These are phyloP conservation scores for Channa maculata DNA, from an alignment of 2,113 vertebrate species.

Conservation along the genomic window DNA sequence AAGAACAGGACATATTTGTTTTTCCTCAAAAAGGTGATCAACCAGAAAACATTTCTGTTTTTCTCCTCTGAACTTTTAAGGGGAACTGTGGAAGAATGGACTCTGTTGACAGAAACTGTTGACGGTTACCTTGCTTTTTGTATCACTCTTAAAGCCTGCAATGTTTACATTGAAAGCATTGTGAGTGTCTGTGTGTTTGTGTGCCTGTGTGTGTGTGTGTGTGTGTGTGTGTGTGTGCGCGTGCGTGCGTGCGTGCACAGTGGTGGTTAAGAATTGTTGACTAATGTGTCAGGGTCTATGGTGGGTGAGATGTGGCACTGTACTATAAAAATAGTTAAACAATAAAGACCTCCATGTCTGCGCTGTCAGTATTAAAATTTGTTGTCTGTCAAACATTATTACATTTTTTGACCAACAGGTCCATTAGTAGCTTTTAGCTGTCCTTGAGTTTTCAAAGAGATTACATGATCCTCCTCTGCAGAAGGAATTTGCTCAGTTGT, in stretches of 20 bases:
- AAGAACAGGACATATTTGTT: slow-evolving; percentile 38
- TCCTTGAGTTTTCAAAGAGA: not conserved
- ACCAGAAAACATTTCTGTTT: slow-evolving; percentile 58
- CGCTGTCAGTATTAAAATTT: slow-evolving; percentile 31
- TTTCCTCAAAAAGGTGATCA: slow-evolving; percentile 41
- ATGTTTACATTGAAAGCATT: slow-evolving; percentile 82
- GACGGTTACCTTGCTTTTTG: slow-evolving; percentile 79
- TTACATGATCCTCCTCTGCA: not conserved
- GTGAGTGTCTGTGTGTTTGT: slow-evolving; percentile 28
- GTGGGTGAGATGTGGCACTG: slow-evolving; percentile 73
- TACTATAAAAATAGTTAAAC: slow-evolving; percentile 80
- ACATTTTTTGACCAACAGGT: slow-evolving; percentile 1
- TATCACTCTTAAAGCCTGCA: slow-evolving; percentile 82
- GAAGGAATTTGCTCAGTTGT: too few relatives aligned
- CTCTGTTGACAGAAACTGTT: slow-evolving; percentile 27
- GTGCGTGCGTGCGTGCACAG: slow-evolving; percentile 49
- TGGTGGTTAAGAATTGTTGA: slow-evolving; percentile 72
- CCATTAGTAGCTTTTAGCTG: not conserved
- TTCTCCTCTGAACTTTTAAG: slow-evolving; percentile 45
- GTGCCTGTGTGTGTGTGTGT: slow-evolving; percentile 34
- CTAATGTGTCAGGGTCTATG: slow-evolving; percentile 60
- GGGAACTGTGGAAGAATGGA: slow-evolving; percentile 29
- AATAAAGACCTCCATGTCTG: slow-evolving; percentile 83
- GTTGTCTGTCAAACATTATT: not conserved
- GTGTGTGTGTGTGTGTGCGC: slow-evolving; percentile 22